A percentile compares a stretch with the other conserved stretches of the same genome.
These are phyloP conservation scores for Himalopsyche japonica DNA, from an alignment of 2,888 invertebrate genomes.

Conservation along the genomic window DNA sequence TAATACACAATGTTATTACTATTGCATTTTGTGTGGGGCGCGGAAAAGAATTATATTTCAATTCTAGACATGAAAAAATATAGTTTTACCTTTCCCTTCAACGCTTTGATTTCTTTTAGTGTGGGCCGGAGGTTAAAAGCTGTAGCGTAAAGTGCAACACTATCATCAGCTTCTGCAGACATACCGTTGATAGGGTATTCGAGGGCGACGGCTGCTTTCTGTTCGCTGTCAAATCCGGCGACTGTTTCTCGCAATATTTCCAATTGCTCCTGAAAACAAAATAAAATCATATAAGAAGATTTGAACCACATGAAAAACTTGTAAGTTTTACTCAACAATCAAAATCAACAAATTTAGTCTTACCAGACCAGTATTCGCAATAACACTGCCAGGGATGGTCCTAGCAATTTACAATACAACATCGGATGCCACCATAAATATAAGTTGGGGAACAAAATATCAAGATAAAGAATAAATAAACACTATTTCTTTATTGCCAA, in stretches of 20 bases:
- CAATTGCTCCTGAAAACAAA: neutral
- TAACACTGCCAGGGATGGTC: no score
- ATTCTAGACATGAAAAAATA: neutral
- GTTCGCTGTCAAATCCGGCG: neutral
- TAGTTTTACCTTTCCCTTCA: constrained; percentile 8
- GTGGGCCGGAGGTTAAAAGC: constrained; percentile 31
- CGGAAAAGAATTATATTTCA: neutral
- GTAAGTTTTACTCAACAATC: no score
- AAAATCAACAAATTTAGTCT: no score
- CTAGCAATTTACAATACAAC: no score
- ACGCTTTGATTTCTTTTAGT: neutral
- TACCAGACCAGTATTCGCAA: no score
- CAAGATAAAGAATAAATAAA: no score
- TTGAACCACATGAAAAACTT: no score
- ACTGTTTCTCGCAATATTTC: neutral
- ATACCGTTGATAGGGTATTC: neutral
- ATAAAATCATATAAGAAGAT: neutral
- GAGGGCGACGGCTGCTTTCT: neutral
- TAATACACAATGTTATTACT: neutral
- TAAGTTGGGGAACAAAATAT: no score
- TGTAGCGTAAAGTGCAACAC: constrained; percentile 33
- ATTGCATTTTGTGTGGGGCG: neutral
- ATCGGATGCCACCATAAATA: no score
- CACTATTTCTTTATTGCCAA: no score
- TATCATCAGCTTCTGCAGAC: constrained; percentile 25